Base-by-base conservation (phyloP, 2,797 vertebrate genomes). In the Anguilla obscura region DNA sequence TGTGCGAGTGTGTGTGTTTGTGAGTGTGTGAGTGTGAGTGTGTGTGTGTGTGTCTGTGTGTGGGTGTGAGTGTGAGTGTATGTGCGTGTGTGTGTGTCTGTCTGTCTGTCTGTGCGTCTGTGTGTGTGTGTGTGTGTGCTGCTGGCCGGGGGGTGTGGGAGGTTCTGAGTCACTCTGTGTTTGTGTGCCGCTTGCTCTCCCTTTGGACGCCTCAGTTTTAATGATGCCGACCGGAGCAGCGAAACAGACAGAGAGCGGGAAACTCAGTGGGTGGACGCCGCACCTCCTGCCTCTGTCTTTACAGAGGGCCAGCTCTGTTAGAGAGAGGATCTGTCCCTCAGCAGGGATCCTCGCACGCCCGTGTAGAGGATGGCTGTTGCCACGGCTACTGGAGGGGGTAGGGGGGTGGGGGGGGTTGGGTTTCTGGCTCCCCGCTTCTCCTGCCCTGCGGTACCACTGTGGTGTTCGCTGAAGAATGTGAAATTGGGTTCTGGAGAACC, bases 311-410 rank as follows among this genome's bases (percentile, higher is more conserved):
- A 50, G 24, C 9, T 80, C 40, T 48, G 33, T 7, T 18, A 80
- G 76, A 48, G 76, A 24, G 76, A 80, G 36, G 76, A 80, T 10
- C 45, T 82, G 21, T 82, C 79, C 45, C 79, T 12, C 79, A 82
- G 79, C 45, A 10, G 79, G 79, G 45, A 48, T 45, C 10, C 79
- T 50, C 79, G 18, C 79, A n/a, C 45, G 40, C 40, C 79, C 79
- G 79, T 0, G 33, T 45, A 5, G 21, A 10, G 40, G 45, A 10
- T 50, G 2, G 30, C 71, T 76, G 27, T 76, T 5, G 14, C 71
- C n/a, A 76, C 71, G 33, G 30, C 71, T 76, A 76, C 71, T 10
- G 30, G 5, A 4, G 71, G 30, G 79, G 79, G 45, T 6, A 1
- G 66, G 16, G 40, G 40, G 40, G 3, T 4, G 40, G 3, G 40